A percentile compares a stretch with the other conserved stretches of the same genome.
phyloP scores from a whole-genome alignment of 2,888 invertebrate species.

The Charanyca ferruginea region DNA sequence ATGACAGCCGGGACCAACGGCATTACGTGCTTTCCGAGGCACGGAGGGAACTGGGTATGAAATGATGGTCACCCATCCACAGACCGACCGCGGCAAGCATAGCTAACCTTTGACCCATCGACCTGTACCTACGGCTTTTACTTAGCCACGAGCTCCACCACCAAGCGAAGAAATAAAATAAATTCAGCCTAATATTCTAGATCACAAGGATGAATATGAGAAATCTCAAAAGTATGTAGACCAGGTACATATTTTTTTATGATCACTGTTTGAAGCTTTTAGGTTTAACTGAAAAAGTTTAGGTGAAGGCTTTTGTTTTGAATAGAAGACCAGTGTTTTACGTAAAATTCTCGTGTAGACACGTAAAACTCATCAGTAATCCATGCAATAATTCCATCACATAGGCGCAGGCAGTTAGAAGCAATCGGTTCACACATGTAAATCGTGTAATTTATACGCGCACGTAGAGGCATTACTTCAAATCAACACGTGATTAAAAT shows the following conservation, averaged over 20 bases:
- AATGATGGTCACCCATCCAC: no score
- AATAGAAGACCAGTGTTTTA: not conserved
- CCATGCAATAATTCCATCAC: constrained; percentile 39
- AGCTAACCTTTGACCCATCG: no score
- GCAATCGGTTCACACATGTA: constrained; percentile 67
- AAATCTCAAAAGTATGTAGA: not conserved
- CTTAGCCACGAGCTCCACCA: no score
- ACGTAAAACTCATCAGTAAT: constrained; percentile 34
- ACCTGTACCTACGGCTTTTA: no score
- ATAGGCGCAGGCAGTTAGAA: constrained; percentile 15
- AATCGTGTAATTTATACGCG: constrained; percentile 77
- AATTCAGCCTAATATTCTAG: not conserved
- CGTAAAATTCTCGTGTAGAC: not conserved
- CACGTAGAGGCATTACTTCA: constrained; percentile 78
- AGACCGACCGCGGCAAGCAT: no score
- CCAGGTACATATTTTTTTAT: no score
- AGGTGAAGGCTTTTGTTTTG: not conserved
- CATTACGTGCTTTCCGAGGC: no score
- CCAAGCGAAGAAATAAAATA: no score
- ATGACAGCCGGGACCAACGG: no score
- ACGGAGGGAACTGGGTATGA: no score
- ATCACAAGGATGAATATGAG: not conserved
- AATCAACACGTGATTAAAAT: constrained; percentile 88
- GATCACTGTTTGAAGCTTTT: not conserved
- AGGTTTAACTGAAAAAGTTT: not conserved